Base-by-base conservation (phyloP, 2,888 invertebrate species). In the Acrobasis repandana region DNA sequence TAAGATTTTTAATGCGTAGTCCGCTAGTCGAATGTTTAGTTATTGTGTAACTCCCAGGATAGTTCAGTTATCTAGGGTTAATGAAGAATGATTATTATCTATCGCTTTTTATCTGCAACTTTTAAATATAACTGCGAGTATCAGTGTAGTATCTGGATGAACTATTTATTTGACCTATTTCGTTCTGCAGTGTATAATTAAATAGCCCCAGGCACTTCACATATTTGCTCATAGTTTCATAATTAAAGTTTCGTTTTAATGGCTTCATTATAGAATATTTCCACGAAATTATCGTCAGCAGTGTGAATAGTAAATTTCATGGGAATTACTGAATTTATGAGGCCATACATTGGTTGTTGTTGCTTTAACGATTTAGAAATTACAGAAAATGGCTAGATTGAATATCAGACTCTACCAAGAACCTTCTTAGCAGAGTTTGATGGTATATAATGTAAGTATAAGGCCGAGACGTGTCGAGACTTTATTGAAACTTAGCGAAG, bases 131-230 rank as follows among this genome's bases (percentile, higher is more conserved):
- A 28, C 9, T 28, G 9, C 28, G 14, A 43, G 43, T 14, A 20
- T 20, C 20, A 54, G 54, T 14, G n/a, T 20, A n/a, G 38, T 20
- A 38, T 54, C n/a, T 43, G 54, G 20, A 47, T 57, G 47, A 57
- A 46, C 57, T 47, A 47, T 57, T 57, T 57, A 57, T 47, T 33
- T 57, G 57, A 47, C 57, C 57, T 20, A 57, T 15, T 57, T 57
- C 34, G 16, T 46, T 48, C 33, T 57, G 47, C 33, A 57, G 57
- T 47, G 57, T 57, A 57, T 57, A 57, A 57, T 57, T 47, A 57
- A 57, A 48, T 57, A 57, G 33, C 57, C 46, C 56, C 47, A 47
- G 57, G 57, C 57, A 28, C 47, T 57, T 33, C 46, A 47, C 57
- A 57, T 57, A 47, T 57, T 57, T 47, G 57, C 15, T 33, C 57